Evolutionary conservation across 2,797 vertebrate species (phyloP).

Genomic region (Nothura maculosa): DNA sequence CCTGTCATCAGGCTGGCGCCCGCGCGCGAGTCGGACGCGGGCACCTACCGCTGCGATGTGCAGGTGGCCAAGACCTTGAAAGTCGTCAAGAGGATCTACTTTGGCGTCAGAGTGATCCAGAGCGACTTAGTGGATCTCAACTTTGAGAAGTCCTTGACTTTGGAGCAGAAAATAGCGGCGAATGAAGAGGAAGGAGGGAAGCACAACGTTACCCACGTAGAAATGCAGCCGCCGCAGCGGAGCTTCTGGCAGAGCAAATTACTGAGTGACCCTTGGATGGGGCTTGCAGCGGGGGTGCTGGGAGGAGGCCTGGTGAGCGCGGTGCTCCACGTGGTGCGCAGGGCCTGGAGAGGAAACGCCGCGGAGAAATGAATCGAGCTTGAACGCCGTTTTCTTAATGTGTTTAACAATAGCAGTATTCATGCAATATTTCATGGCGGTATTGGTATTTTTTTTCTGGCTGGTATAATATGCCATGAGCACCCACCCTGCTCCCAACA

Average conservation of each 20-base stretch:
- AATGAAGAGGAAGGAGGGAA: neutral
- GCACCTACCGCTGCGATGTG: conserved; percentile 91
- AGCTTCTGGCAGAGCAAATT: conserved; percentile 23
- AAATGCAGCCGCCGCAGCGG: neutral
- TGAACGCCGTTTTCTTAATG: neutral
- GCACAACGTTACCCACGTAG: neutral
- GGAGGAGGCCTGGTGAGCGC: neutral
- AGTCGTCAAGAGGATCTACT: conserved; percentile 86
- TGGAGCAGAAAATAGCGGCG: conserved; percentile 60
- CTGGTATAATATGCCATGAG: neutral
- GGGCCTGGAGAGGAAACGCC: rapidly evolving
- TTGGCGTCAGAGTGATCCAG: conserved; percentile 87
- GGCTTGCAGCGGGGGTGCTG: neutral
- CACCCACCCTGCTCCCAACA: neutral
- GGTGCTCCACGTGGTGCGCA: neutral
- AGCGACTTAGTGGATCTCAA: conserved; percentile 78
- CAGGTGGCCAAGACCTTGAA: conserved; percentile 67
- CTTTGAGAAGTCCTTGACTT: conserved; percentile 76
- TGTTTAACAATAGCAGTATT: neutral
- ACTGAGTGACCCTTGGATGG: neutral
- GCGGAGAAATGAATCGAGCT: rapidly evolving
- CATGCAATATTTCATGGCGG: rapidly evolving
- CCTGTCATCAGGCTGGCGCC: conserved; percentile 55
- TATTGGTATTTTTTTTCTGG: too few species aligned
- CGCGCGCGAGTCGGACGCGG: conserved; percentile 84